These are phyloP conservation scores for Acanthoscelides obtectus DNA, from an alignment of 2,888 invertebrate species.

Conservation along the genomic window DNA sequence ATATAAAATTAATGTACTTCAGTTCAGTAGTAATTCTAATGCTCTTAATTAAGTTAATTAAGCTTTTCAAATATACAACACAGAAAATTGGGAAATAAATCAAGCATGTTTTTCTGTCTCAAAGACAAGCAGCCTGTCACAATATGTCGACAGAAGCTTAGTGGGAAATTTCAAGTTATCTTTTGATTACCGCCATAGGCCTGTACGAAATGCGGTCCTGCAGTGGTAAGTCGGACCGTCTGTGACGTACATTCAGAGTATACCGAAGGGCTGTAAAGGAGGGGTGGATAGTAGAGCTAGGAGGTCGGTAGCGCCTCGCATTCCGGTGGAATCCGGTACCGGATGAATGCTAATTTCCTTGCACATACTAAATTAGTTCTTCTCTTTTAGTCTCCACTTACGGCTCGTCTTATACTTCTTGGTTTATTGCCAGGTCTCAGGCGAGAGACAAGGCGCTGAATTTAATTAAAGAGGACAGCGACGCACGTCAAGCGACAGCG, in stretches of 20 bases:
- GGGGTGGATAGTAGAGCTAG: background rate
- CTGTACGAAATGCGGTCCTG: background rate
- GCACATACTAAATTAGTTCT: constrained; percentile 25
- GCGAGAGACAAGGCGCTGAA: constrained; percentile 8
- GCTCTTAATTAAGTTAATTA: no score
- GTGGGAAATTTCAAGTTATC: no score
- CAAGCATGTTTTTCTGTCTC: no score
- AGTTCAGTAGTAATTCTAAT: no score
- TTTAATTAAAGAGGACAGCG: constrained; percentile 15
- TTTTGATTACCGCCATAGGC: no score
- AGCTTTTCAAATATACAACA: no score
- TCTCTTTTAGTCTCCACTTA: constrained; percentile 13
- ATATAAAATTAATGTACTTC: no score
- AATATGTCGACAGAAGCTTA: no score
- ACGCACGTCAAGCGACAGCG: background rate
- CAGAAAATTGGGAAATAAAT: no score
- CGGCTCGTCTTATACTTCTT: constrained; percentile 2
- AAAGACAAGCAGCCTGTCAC: no score
- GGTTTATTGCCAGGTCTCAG: background rate
- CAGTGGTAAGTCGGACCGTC: background rate
- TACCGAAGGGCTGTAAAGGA: background rate
- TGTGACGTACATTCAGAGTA: background rate
- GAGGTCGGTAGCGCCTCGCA: background rate
- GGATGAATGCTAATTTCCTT: constrained; percentile 28
- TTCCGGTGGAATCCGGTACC: constrained; percentile 11